phyloP scores from a whole-genome alignment of 1,140 invertebrate genomes.

The Mylabris phalerata region DNA sequence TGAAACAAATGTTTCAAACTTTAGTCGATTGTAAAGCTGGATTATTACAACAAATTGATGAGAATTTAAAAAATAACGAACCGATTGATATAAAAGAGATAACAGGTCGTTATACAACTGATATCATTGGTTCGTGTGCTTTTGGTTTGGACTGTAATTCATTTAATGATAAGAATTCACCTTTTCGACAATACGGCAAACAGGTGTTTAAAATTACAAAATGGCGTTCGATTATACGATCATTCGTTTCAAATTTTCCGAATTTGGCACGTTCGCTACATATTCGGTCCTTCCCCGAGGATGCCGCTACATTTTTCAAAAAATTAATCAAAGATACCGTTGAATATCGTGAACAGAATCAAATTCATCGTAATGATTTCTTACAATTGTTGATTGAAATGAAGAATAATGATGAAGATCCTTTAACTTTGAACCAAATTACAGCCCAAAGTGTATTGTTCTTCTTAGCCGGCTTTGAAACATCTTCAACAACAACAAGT shows the following conservation, averaged over 20 bases:
- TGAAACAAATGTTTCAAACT: constrained; percentile 50
- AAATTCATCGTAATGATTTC: constrained; percentile 6
- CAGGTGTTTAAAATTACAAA: constrained; percentile 20
- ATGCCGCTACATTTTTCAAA: no score
- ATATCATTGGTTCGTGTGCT: constrained; percentile 38
- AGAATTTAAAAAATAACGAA: constrained; percentile 11
- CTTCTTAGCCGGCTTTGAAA: constrained; percentile 46
- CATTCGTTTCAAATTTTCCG: constrained; percentile 22
- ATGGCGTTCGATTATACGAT: constrained; percentile 11
- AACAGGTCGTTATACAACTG: constrained; percentile 28
- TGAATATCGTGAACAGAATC: no score
- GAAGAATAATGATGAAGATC: neutral
- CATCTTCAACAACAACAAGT: constrained; percentile 41
- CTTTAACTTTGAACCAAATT: neutral
- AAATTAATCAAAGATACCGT: no score
- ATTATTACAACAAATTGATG: neutral
- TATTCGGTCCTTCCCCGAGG: no score
- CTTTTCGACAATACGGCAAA: constrained; percentile 31
- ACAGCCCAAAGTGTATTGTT: constrained; percentile 12
- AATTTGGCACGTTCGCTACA: constrained; percentile 19
- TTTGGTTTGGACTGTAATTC: constrained; percentile 40
- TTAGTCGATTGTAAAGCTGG: constrained; percentile 35
- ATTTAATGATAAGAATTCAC: constrained; percentile 28
- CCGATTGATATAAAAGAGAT: constrained; percentile 33
- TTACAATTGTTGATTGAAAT: constrained; percentile 19